Conservation (phyloP, 2,888 invertebrate genomes). For the Anaspis maculata region DNA sequence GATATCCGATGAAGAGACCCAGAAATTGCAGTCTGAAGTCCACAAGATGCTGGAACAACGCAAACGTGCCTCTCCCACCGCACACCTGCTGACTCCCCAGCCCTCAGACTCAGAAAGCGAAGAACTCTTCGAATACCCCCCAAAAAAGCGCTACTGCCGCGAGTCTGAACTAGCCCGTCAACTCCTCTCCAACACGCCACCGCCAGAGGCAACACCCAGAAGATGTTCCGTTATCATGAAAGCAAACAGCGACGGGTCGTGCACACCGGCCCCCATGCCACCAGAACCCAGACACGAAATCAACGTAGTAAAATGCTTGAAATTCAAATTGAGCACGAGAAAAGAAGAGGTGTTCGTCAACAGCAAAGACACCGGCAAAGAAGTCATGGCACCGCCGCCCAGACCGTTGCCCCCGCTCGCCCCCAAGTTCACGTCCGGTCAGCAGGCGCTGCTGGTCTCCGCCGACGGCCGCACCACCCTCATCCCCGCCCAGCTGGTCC, state of each 20-base stretch:
- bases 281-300: constrained; percentile 35
- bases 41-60: constrained; percentile 24
- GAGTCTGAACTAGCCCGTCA: constrained; percentile 50
- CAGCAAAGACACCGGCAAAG: constrained; percentile 24
- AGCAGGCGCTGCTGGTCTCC: constrained; percentile 42
- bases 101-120: constrained; percentile 73
- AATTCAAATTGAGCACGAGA: constrained; percentile 62
- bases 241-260: constrained; percentile 71
- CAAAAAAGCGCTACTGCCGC: constrained; percentile 53
- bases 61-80: constrained; percentile 24
- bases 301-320: constrained; percentile 60
- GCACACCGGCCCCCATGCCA: constrained; percentile 34
- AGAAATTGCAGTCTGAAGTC: too few species aligned
- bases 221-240: constrained; percentile 78
- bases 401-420: constrained; percentile 31
- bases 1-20: constrained; percentile 30
- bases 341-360: constrained; percentile 47
- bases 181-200: constrained; percentile 50
- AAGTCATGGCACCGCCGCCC: constrained; percentile 16
- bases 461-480: constrained; percentile 33
- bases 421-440: constrained; percentile 31
- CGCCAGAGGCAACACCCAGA: constrained; percentile 38
- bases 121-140: constrained; percentile 36
- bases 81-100: constrained; percentile 60
- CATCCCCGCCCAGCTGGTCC: constrained; percentile 35